Base-by-base conservation (phyloP, 2,888 invertebrate species). In the Ennomos erosarius region DNA sequence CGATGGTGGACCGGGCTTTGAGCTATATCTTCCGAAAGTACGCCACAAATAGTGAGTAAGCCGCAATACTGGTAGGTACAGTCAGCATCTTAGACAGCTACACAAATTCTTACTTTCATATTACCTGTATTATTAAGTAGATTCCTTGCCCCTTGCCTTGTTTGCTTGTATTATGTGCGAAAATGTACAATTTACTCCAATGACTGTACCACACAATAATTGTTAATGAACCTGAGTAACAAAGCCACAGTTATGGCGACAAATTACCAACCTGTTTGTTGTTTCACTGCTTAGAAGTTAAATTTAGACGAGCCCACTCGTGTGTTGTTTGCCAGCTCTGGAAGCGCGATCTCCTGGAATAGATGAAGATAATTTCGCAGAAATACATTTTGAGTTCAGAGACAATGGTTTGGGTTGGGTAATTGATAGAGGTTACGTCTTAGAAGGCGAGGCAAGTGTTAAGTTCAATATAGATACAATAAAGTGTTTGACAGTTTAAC, bases 1-100 rank as follows among this genome's bases (percentile, higher is more conserved):
- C 64, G 73, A 88, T 87, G 88, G 76, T 79, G 84, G 82, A 82
- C 69, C 78, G 77, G 72, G 76, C 79, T 64, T 70, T 82, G 64
- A 74, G 68, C 68, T 71, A 77, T 67, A 68, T 82, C 58, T 74
- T 82, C 66, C 76, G 72, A 75, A 84, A 84, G 76, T 82, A 84
- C 75, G 74, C 76, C 64, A 75, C 76, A 61, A 76, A 74, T 63
- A 74, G 87, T 86, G 51, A 69, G 70, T 67, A 48, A 8, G 10
- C 12, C 10, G 8, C 1, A 26, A 12, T 10, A 5, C 9, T 26
- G n/a, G n/a, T n/a, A n/a, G 26, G 26, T 26, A 26, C 26, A 26
- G 26, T 6, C 26, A 26, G 26, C 26, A 26, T 26, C 26, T 26
- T 26, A 26, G 26, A 26, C 6, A 6, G 6, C 26, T 26, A 26